These are phyloP conservation scores for Bothrops alternatus DNA, from an alignment of 2,797 vertebrate genomes.

Conservation along the genomic window DNA sequence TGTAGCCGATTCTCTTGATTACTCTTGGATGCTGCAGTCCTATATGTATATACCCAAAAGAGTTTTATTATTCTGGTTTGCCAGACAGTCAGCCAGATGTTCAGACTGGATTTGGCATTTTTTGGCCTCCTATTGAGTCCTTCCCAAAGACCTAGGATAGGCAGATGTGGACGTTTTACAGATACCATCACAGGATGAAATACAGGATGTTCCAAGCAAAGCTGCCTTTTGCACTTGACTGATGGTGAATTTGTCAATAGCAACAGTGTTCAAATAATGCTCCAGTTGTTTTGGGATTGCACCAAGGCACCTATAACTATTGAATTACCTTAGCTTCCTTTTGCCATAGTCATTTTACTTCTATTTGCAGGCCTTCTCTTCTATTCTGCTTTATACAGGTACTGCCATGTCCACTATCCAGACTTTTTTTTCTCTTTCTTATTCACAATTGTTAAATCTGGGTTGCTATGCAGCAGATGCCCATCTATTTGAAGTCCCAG, in stretches of 20 bases:
- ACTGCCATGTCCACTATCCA: background rate
- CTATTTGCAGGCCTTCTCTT: background rate
- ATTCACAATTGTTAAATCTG: background rate
- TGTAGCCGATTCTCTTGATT: background rate
- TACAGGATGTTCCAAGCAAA: background rate
- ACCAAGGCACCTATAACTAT: background rate
- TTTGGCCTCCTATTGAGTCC: background rate
- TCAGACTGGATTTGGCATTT: background rate
- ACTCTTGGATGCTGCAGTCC: background rate
- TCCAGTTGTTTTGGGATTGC: background rate
- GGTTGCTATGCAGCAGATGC: background rate
- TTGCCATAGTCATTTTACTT: background rate
- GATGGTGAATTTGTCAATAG: background rate
- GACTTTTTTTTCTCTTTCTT: background rate
- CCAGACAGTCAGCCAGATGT: background rate
- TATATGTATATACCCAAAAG: background rate
- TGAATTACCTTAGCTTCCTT: background rate
- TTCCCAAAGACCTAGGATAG: background rate
- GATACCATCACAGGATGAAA: background rate
- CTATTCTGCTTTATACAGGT: background rate
- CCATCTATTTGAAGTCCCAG: background rate
- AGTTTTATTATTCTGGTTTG: background rate
- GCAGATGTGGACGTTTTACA: background rate
- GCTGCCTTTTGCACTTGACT: background rate
- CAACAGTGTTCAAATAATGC: background rate